Conservation (phyloP, 2,113 vertebrate genomes). For the Nyctibius bracteatus region DNA sequence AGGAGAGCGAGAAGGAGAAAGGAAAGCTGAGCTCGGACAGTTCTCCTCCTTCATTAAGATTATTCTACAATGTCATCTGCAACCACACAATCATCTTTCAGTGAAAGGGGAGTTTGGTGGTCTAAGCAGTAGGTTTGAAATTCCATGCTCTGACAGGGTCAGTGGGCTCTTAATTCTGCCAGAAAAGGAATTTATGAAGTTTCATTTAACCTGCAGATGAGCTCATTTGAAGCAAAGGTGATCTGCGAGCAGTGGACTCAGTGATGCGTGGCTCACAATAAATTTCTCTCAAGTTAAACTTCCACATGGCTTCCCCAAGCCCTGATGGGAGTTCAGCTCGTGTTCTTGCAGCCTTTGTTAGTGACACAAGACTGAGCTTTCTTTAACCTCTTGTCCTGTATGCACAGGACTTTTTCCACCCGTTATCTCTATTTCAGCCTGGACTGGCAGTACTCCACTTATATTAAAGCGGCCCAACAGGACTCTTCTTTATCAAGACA, state of each 20-base stretch:
- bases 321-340: not conserved
- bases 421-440: not conserved
- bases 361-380: not conserved
- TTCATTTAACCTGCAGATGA: not conserved
- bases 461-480: not conserved
- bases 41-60: slow-evolving; percentile 1
- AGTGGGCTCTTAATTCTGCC: not conserved
- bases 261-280: not conserved
- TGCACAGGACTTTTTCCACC: not conserved
- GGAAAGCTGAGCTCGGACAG: not conserved
- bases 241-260: not conserved
- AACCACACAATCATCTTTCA: not conserved
- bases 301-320: not conserved
- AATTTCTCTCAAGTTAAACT: not conserved
- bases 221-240: not conserved
- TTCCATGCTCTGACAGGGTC: not conserved
- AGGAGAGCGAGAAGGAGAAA: not conserved
- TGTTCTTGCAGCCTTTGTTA: not conserved
- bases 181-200: not conserved
- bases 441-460: not conserved
- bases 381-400: not conserved
- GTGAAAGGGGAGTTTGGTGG: not conserved
- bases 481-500: rapidly evolving
- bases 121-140: not conserved
- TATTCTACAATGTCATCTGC: not conserved